These are phyloP conservation scores for Larimichthys crocea DNA, from an alignment of 2,113 vertebrate genomes.

Conservation along the genomic window DNA sequence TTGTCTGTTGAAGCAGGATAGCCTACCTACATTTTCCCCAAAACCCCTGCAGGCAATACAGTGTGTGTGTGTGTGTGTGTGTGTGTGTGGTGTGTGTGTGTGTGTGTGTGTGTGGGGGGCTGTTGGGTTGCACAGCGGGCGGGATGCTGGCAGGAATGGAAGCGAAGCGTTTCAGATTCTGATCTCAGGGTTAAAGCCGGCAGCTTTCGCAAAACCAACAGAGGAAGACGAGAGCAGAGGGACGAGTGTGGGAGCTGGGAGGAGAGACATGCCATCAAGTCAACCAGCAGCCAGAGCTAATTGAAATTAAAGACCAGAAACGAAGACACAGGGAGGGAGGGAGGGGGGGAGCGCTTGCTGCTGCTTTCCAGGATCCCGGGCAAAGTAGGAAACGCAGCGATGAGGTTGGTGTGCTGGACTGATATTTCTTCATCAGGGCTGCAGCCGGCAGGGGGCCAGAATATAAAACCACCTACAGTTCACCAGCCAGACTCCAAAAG, in stretches of 20 bases:
- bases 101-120: neutral
- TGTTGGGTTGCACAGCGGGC: neutral
- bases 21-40: neutral
- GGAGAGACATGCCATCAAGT: constrained; percentile 67
- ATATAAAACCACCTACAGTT: neutral
- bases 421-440: constrained; percentile 22
- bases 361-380: constrained; percentile 25
- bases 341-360: neutral
- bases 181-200: constrained; percentile 62
- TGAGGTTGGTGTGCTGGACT: neutral
- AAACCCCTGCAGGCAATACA: neutral
- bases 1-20: neutral
- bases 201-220: constrained; percentile 74
- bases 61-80: too few species aligned
- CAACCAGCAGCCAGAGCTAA: constrained; percentile 70
- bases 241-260: constrained; percentile 36
- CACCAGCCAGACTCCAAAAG: neutral
- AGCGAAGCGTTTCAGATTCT: constrained; percentile 50
- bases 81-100: too few species aligned
- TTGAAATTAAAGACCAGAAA: constrained; percentile 77
- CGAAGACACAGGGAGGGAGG: constrained; percentile 24
- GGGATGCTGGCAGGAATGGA: constrained; percentile 45
- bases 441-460: neutral
- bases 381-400: constrained; percentile 26
- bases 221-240: constrained; percentile 55